A percentile compares a stretch with the other conserved stretches of the same genome.
These are phyloP conservation scores for Graphium colonna DNA, from an alignment of 2,888 invertebrate species.

Conservation along the genomic window DNA sequence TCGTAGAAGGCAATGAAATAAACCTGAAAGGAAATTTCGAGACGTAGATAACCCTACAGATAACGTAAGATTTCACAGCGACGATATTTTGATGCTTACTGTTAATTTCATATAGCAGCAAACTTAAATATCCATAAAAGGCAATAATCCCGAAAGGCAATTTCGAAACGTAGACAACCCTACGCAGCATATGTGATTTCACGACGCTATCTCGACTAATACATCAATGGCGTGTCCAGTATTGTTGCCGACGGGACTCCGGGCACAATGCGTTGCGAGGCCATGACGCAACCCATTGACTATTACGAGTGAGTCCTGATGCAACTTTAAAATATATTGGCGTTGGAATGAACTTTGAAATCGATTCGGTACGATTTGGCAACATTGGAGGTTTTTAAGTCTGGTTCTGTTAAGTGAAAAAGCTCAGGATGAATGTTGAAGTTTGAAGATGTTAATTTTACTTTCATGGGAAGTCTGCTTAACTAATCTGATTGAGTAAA, in stretches of 20 bases:
- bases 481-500: too few relatives aligned
- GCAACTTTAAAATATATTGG: slow-evolving; percentile 18
- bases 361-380: slow-evolving; percentile 11
- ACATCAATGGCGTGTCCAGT: slow-evolving; percentile 75
- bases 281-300: slow-evolving; percentile 25
- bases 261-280: slow-evolving; percentile 39
- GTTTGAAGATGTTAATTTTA: too few relatives aligned
- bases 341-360: slow-evolving; percentile 5
- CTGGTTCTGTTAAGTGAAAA: not conserved
- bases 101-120: too few relatives aligned
- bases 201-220: slow-evolving; percentile 68
- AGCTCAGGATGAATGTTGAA: too few relatives aligned
- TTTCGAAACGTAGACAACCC: slow-evolving; percentile 27
- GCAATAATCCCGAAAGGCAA: too few relatives aligned
- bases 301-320: slow-evolving; percentile 8
- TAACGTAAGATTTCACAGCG: too few relatives aligned
- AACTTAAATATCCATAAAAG: too few relatives aligned
- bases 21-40: not conserved
- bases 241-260: slow-evolving; percentile 66
- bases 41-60: not conserved
- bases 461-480: too few relatives aligned
- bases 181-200: slow-evolving; percentile 65
- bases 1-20: not conserved
- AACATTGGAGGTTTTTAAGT: not conserved
- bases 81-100: too few relatives aligned